Evolutionary conservation across 2,797 vertebrate genomes (phyloP), one percentile per base, ranked within the genome.

Genomic region (Poeciliopsis infans): DNA sequence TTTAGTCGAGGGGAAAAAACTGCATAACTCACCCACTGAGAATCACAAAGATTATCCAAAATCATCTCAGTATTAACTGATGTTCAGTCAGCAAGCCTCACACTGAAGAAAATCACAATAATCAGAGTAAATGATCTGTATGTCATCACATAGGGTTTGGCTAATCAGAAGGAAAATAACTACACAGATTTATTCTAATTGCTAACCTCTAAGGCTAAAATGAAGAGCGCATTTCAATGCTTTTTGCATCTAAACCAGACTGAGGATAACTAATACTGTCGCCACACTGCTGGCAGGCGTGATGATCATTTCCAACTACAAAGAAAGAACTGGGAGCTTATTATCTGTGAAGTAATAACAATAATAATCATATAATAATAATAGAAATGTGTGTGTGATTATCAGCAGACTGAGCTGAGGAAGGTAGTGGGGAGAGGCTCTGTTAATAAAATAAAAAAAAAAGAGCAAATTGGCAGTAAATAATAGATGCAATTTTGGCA

Each of bases 381-480:
- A 72, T 90, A 89, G 88, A 91, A 92, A 88, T 81, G 82, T 87
- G 88, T 84, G 85, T 85, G 74, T 91, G 85, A 93, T 91, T 89
- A 93, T 88, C 47, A 41, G 87, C 84, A 88, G 86, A 92, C 84
- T 76, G 49, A 88, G 82, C 57, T 2, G 59, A 76, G 81, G 80
- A 86, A 79, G 75, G 81, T 69, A 76, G 64, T 66, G 82, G 77
- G 81, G 64, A 55, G 66, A 77, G 81, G 84, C 18, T 88, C 33
- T 72, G 89, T 90, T 94, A 92, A 75, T 11, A 71, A 49, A 49
- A 47, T 49, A n/a, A 57, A 57, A 59, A 75, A 61, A 75, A 94
- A 93, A 93, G 93, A 94, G 93, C 94, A 95, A 95, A 95, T 95
- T 95, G 94, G 93, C 94, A 95, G 92, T 95, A 94, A 96, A 96